Evolutionary conservation across 1,140 invertebrate species (phyloP).

Genomic region (Antheraea pernyi): DNA sequence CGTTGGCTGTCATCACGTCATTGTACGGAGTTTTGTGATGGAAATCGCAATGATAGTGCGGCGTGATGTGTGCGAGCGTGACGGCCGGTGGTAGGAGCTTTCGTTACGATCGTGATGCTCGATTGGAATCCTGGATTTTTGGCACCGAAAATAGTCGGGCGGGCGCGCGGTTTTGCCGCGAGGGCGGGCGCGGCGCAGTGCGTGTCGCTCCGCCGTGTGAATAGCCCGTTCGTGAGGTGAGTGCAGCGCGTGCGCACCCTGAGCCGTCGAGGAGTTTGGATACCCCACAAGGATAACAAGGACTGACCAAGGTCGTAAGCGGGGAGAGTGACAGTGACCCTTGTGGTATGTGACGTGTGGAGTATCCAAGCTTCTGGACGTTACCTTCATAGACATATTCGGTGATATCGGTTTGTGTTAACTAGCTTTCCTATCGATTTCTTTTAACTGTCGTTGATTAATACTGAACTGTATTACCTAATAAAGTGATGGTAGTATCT

Average conservation of each 20-base stretch:
- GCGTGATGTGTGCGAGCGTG: slow-evolving; percentile 51
- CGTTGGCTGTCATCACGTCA: slow-evolving; percentile 11
- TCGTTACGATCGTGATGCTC: slow-evolving; percentile 47
- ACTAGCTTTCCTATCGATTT: slow-evolving; percentile 7
- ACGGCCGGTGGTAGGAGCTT: slow-evolving; percentile 33
- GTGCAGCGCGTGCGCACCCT: slow-evolving; percentile 40
- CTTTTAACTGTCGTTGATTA: slow-evolving; percentile 9
- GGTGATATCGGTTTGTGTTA: slow-evolving; percentile 29
- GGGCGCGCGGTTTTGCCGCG: slow-evolving; percentile 55
- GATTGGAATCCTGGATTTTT: slow-evolving; percentile 73
- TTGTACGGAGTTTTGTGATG: background rate
- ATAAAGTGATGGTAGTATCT: background rate
- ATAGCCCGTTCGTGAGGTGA: slow-evolving; percentile 73
- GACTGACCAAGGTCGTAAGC: slow-evolving; percentile 9
- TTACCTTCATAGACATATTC: slow-evolving; percentile 26
- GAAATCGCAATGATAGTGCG: slow-evolving; percentile 27
- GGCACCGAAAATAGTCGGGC: slow-evolving; percentile 76
- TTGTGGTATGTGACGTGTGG: slow-evolving; percentile 44
- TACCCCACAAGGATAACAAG: slow-evolving; percentile 37
- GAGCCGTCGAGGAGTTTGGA: slow-evolving; percentile 37
- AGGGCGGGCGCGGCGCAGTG: slow-evolving; percentile 67
- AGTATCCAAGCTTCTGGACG: slow-evolving; percentile 57
- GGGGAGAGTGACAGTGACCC: slow-evolving; percentile 26
- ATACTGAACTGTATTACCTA: background rate
- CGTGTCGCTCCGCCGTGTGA: slow-evolving; percentile 77